phyloP scores from a whole-genome alignment of 2,113 vertebrate genomes.

The Periophthalmodon schlosseri region DNA sequence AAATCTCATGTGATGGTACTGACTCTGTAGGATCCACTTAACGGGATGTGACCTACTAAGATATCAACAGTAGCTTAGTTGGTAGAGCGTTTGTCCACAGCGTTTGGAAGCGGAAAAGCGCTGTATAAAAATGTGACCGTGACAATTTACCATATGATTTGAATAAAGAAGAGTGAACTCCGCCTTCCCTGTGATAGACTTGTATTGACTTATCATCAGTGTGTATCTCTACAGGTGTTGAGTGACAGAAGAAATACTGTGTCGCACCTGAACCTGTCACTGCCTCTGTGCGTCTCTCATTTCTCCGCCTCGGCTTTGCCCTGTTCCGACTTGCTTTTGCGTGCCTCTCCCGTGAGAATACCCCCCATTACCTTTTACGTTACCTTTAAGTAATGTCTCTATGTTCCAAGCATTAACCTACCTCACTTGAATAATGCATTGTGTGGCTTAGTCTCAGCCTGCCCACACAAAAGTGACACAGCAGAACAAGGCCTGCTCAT shows the following conservation, averaged over 20 bases:
- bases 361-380: background rate
- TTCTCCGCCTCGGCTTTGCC: too few relatives aligned
- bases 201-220: background rate
- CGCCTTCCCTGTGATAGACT: background rate
- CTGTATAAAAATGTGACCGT: too few relatives aligned
- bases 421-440: constrained; percentile 50
- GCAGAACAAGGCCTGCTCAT: constrained; percentile 29
- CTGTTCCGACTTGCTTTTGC: constrained; percentile 24
- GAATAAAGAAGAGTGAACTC: background rate
- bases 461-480: constrained; percentile 16
- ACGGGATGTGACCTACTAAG: too few relatives aligned
- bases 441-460: constrained; percentile 20
- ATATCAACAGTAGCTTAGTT: too few relatives aligned
- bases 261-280: constrained; percentile 48
- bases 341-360: background rate
- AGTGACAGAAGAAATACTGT: constrained; percentile 38
- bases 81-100: too few relatives aligned
- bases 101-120: too few relatives aligned
- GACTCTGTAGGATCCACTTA: too few relatives aligned
- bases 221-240: constrained; percentile 28
- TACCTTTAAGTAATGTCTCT: background rate
- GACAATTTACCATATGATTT: too few relatives aligned
- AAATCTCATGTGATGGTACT: background rate
- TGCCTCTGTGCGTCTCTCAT: constrained; percentile 42
- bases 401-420: constrained; percentile 1